Conservation (phyloP, 2,113 vertebrate genomes). For the Otolemur garnettii region DNA sequence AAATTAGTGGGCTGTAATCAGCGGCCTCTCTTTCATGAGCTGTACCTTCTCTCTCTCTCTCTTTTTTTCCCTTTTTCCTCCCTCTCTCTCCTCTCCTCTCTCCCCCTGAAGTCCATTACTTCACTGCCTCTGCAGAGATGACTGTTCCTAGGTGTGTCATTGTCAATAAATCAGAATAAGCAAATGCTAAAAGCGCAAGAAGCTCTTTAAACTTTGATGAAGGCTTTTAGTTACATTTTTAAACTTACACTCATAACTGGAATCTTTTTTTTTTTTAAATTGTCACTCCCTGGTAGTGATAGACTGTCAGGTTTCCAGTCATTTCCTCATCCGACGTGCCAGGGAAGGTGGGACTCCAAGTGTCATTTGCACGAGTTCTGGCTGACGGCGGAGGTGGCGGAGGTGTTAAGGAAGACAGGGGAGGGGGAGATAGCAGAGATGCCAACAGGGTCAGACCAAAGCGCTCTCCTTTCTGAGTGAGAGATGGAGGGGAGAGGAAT, state of each 20-base stretch:
- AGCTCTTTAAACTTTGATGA: conserved; percentile 94
- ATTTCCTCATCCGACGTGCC: conserved; percentile 77
- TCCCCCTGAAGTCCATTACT: conserved; percentile 88
- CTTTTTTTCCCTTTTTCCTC: conserved; percentile 66
- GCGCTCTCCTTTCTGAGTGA: neutral
- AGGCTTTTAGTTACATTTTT: conserved; percentile 94
- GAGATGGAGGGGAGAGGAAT: neutral
- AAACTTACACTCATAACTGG: conserved; percentile 90
- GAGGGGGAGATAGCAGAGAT: neutral
- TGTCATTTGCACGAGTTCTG: conserved; percentile 75
- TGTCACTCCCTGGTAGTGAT: conserved; percentile 87
- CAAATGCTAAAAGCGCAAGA: conserved; percentile 91
- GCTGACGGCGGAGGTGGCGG: conserved; percentile 24
- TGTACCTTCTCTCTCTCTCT: conserved; percentile 86
- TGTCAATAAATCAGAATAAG: conserved; percentile 93
- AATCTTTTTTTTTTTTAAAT: conserved; percentile 83
- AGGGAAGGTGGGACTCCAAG: conserved; percentile 78
- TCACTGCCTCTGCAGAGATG: conserved; percentile 85
- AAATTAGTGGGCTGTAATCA: conserved; percentile 99
- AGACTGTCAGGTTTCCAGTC: conserved; percentile 85
- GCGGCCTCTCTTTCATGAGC: conserved; percentile 90
- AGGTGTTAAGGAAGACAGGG: neutral
- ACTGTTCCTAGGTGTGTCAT: conserved; percentile 91
- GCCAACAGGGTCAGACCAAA: neutral
- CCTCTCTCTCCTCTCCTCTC: conserved; percentile 10